Evolutionary conservation across 2,888 invertebrate genomes (phyloP), one percentile per base, ranked within the genome.

Genomic region (Omphaloscelis lunosa): DNA sequence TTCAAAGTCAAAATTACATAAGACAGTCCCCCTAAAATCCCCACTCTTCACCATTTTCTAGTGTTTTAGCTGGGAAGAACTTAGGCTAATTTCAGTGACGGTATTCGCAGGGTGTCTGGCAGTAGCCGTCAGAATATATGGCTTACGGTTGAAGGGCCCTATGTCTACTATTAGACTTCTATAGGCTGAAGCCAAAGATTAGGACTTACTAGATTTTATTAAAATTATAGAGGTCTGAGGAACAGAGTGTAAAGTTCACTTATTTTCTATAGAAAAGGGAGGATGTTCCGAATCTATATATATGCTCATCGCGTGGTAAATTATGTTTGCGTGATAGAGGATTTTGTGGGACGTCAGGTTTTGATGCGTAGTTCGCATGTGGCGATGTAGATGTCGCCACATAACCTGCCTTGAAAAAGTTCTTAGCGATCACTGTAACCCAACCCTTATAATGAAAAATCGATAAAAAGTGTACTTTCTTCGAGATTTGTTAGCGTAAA

Each of bases 381-480:
- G 4, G 34, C 4, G 3, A 34, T 34, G 34, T 34, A 34, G 34
- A 34, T 3, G 34, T 34, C 34, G 2, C 34, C 34, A 34, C 34
- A 34, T 5, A 34, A 34, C 6, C 20, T 27, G n/a, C 45, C 9
- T 27, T 39, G 2, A 29, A 11, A 8, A 51, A 45, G 23, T 15
- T 68, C 20, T 9, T 29, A 58, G 72, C 75, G 62, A 12, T 51
- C 53, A 79, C 27, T 45, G 29, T 0, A 0, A 48, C 75, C 53
- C n/a, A 1, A 82, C 82, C 85, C 27, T 74, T 29, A 72, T 72
- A 73, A 69, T 75, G 71, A 79, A 75, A 68, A 56, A 71, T 77
- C 80, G 68, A 79, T 81, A 86, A 67, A 74, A 70, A 66, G 59
- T 74, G 53, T 77, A 68, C 56, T 88, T 77, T 77, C 77, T 80